These are phyloP conservation scores for Oncorhynchus clarkii DNA, from an alignment of 2,113 vertebrate species.

Conservation along the genomic window DNA sequence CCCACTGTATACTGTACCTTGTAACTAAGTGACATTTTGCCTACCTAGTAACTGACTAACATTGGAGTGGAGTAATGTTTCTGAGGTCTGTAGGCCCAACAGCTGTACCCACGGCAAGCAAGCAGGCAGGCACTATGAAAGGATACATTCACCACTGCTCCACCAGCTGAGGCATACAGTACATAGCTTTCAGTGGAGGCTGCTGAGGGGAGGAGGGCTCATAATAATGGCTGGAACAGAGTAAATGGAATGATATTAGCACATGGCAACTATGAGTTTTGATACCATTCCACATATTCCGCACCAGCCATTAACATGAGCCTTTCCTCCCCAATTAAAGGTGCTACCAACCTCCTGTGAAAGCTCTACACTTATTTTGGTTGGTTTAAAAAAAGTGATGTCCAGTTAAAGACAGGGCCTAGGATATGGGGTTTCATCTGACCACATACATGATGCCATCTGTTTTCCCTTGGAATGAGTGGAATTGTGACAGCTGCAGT, in stretches of 20 bases:
- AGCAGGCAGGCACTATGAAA: neutral
- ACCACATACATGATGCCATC: neutral
- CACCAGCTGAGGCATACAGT: constrained; percentile 7
- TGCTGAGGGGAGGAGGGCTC: no score
- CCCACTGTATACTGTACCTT: no score
- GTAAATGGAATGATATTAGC: no score
- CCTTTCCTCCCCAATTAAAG: no score
- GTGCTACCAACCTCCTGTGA: no score
- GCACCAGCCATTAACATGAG: no score
- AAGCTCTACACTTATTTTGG: neutral
- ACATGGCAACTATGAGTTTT: no score
- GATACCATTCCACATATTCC: no score
- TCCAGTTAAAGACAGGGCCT: neutral
- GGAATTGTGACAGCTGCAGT: constrained; percentile 6
- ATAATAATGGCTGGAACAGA: no score
- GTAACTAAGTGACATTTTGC: no score
- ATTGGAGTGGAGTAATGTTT: neutral
- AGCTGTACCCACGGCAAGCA: neutral
- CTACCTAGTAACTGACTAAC: neutral
- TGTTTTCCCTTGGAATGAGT: neutral
- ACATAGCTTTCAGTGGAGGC: no score
- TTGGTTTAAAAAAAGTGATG: constrained; percentile 2
- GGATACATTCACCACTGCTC: constrained; percentile 11
- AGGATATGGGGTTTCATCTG: neutral
- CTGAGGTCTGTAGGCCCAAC: neutral